These are phyloP conservation scores for Bathynomus jamesi DNA, from an alignment of 1,140 invertebrate genomes.

Conservation along the genomic window DNA sequence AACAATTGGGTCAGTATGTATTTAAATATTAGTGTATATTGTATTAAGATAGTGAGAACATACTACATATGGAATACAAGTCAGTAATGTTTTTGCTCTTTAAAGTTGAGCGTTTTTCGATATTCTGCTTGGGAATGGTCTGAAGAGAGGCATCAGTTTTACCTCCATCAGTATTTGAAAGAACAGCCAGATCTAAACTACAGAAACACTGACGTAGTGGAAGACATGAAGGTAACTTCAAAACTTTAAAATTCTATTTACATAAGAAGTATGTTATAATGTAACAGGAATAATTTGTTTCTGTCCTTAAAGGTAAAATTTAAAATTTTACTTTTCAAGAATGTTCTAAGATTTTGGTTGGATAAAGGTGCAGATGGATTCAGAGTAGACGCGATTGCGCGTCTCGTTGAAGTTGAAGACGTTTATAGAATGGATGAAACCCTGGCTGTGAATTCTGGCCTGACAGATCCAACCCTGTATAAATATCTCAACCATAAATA, in stretches of 20 bases:
- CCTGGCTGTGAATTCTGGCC: constrained; percentile 43
- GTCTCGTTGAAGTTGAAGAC: constrained; percentile 49
- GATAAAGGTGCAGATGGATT: constrained; percentile 47
- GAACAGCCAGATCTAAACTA: constrained; percentile 71
- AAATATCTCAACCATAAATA: constrained; percentile 55
- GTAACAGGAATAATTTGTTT: background rate
- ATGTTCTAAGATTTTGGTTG: constrained; percentile 47
- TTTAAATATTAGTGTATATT: too few relatives aligned
- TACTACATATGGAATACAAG: too few relatives aligned
- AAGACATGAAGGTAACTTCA: constrained; percentile 22
- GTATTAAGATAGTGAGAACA: background rate
- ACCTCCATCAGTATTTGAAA: constrained; percentile 61
- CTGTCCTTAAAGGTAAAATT: too few relatives aligned
- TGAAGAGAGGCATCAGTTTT: constrained; percentile 58
- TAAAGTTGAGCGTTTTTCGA: constrained; percentile 13
- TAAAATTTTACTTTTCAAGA: background rate
- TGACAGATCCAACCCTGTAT: constrained; percentile 50
- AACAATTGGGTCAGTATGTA: constrained; percentile 38
- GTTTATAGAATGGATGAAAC: constrained; percentile 37
- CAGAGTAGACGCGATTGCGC: constrained; percentile 56
- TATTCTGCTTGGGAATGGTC: constrained; percentile 63
- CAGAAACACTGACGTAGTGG: constrained; percentile 41
- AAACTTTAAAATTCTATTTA: too few relatives aligned
- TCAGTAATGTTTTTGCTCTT: too few relatives aligned
- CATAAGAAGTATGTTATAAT: too few relatives aligned